Evolutionary conservation across 2,888 invertebrate species (phyloP).

Genomic region (Coelopa pilipes): DNA sequence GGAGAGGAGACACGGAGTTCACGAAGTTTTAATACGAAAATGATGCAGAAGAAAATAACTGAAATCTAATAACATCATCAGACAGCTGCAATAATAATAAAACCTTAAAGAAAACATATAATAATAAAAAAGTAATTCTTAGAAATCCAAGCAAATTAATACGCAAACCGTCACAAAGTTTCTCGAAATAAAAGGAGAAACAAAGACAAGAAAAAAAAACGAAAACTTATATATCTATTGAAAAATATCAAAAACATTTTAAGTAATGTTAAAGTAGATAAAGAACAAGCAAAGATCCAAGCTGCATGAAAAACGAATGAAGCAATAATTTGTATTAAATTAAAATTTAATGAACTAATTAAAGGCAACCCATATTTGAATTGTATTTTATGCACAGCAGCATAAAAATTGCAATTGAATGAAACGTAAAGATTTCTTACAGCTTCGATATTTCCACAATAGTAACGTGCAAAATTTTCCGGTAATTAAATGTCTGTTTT

Average conservation of each 20-base stretch:
- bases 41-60: conserved; percentile 37
- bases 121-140: conserved; percentile 29
- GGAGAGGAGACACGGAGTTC: conserved; percentile 32
- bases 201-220: conserved; percentile 21
- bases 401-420: conserved; percentile 44
- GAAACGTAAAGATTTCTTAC: conserved; percentile 24
- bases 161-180: conserved; percentile 45
- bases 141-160: conserved; percentile 33
- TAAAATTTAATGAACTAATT: background rate
- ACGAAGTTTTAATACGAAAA: conserved; percentile 29
- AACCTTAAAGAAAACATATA: conserved; percentile 29
- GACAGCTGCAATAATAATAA: conserved; percentile 37
- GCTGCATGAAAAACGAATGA: conserved; percentile 29
- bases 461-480: conserved; percentile 40
- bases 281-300: conserved; percentile 33
- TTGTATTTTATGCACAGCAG: conserved; percentile 47
- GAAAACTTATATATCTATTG: conserved; percentile 24
- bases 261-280: conserved; percentile 33
- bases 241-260: conserved; percentile 36
- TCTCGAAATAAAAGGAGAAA: conserved; percentile 10
- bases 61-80: conserved; percentile 34
- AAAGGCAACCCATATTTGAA: conserved; percentile 32
- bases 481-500: conserved; percentile 32
- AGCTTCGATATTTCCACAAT: conserved; percentile 31
- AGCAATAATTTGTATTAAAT: conserved; percentile 31